A percentile compares a stretch with the other conserved stretches of the same genome.
phyloP scores from a whole-genome alignment of 2,113 vertebrate species.

The Boleophthalmus pectinirostris region DNA sequence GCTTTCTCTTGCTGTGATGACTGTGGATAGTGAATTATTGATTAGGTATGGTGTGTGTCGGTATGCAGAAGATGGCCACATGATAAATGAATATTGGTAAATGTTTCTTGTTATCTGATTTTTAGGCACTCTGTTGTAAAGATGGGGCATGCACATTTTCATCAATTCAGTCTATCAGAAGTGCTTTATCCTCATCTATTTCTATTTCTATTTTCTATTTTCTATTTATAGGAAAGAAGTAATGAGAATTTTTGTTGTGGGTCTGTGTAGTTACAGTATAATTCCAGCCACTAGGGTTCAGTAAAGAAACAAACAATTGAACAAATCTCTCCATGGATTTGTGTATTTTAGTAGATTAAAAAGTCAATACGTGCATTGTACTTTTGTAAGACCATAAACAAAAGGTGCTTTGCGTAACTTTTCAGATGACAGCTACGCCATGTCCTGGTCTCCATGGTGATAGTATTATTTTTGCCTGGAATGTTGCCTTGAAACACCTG shows the following conservation, averaged over 20 bases:
- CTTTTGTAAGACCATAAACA: too few species aligned
- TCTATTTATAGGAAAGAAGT: too few species aligned
- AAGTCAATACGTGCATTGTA: background rate
- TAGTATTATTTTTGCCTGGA: background rate
- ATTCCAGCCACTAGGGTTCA: background rate
- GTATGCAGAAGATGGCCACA: background rate
- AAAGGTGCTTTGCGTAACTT: background rate
- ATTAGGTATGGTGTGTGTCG: background rate
- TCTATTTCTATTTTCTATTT: too few species aligned
- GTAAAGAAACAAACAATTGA: background rate
- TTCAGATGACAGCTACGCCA: background rate
- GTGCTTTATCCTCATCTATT: background rate
- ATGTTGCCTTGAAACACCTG: background rate
- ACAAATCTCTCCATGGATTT: background rate
- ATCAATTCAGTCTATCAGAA: background rate
- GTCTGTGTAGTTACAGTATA: background rate
- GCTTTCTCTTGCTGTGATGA: conserved; percentile 1
- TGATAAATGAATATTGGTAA: background rate
- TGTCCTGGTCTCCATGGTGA: background rate
- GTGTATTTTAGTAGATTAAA: background rate
- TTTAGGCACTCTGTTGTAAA: background rate
- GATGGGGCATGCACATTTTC: background rate
- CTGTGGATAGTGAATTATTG: background rate
- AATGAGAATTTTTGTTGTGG: background rate
- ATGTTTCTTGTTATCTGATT: background rate